Conservation (phyloP, 2,113 vertebrate species). For the Nyctibius bracteatus region DNA sequence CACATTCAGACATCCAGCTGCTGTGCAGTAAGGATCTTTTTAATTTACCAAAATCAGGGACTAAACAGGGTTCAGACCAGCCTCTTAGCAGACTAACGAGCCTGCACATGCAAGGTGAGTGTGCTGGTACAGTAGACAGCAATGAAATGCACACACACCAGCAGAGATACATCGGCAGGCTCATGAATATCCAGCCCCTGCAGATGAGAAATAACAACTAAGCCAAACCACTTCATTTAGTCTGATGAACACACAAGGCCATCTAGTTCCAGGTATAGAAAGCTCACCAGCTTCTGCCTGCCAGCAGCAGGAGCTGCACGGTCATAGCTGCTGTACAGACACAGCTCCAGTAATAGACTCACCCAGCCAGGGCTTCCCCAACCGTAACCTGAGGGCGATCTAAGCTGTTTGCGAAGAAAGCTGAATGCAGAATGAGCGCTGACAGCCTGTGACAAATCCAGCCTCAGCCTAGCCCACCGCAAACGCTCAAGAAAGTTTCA, state of each 20-base stretch:
- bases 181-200: neutral
- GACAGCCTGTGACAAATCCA: neutral
- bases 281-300: neutral
- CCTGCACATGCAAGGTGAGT: neutral
- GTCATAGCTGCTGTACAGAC: neutral
- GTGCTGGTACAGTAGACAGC: neutral
- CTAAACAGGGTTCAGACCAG: neutral
- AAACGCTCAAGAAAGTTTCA: neutral
- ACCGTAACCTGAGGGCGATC: neutral
- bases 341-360: neutral
- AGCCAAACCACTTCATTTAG: neutral
- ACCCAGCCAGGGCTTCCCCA: neutral
- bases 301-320: neutral
- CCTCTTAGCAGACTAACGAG: neutral
- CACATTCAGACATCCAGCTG: neutral
- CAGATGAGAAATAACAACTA: neutral
- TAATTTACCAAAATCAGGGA: neutral
- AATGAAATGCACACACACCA: neutral
- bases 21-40: neutral
- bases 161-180: rapidly evolving
- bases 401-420: neutral
- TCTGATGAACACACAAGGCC: neutral
- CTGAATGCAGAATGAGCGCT: neutral
- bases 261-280: neutral
- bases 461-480: neutral